Percentiles rank a stretch among this genome's conserved stretches.
Conservation (phyloP, 2,113 vertebrate genomes). For the Nicator chloris region DNA sequence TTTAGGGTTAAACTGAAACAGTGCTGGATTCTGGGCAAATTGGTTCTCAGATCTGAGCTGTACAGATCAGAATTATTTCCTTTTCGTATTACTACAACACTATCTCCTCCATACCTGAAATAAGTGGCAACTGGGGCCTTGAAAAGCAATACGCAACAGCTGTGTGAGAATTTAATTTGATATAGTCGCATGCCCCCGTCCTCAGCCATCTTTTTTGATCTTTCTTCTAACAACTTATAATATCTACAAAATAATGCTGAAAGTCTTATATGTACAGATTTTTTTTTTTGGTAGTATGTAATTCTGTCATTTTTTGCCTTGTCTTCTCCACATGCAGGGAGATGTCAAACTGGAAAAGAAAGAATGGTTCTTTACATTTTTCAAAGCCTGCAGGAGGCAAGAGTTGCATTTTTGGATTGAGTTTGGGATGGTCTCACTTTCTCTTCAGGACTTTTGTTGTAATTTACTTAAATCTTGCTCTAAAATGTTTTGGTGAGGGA, state of each 20-base stretch:
- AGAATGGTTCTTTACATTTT: not conserved
- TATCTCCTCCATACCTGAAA: not conserved
- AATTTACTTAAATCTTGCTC: not conserved
- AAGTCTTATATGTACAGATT: not conserved
- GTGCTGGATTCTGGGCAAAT: not conserved
- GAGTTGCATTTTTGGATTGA: not conserved
- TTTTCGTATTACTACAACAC: not conserved
- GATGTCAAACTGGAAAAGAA: not conserved
- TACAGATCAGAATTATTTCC: not conserved
- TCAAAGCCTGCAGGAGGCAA: not conserved
- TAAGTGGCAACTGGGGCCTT: not conserved
- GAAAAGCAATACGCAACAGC: not conserved
- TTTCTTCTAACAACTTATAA: not conserved
- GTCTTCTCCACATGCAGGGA: not conserved
- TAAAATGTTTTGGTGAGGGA: not conserved
- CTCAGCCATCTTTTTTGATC: not conserved
- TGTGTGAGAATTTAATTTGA: not conserved
- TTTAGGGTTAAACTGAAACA: not conserved
- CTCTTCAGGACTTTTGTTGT: not conserved
- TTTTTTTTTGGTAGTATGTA: not conserved
- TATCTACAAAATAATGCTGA: not conserved
- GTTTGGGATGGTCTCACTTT: not conserved
- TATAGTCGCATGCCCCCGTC: not conserved
- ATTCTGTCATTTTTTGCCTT: not conserved
- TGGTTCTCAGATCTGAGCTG: not conserved